Conservation (phyloP, 2,113 vertebrate genomes). For the Chloropsis cyanopogon region DNA sequence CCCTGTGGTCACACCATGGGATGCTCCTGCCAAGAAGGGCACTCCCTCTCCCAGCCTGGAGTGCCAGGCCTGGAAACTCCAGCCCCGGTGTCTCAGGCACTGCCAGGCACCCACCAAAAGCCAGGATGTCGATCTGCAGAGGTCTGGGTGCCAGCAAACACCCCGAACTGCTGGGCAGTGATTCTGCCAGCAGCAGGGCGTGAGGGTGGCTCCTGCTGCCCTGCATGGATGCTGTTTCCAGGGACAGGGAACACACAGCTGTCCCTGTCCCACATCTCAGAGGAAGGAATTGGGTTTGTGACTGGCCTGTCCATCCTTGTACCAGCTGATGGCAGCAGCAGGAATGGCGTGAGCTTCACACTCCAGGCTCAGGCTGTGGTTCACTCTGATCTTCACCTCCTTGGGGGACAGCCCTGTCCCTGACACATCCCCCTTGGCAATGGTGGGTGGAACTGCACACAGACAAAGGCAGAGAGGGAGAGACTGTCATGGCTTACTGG, state of each 20-base stretch:
- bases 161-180: fast-evolving
- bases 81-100: not conserved
- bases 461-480: not conserved
- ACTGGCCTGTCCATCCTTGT: slow-evolving; percentile 95
- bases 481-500: not conserved
- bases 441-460: slow-evolving; percentile 87
- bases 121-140: not conserved
- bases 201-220: not conserved
- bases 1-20: not conserved
- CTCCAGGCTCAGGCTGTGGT: slow-evolving; percentile 87
- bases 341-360: slow-evolving; percentile 90
- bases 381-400: slow-evolving; percentile 93
- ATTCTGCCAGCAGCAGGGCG: not conserved
- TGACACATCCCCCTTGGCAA: slow-evolving; percentile 83
- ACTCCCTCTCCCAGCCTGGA: not conserved
- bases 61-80: not conserved
- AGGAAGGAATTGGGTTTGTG: not conserved
- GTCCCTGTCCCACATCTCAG: not conserved
- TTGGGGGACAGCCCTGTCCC: slow-evolving; percentile 82
- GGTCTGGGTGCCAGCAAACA: not conserved
- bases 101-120: not conserved
- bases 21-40: not conserved
- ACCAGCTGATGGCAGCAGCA: slow-evolving; percentile 86
- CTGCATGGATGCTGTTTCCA: not conserved
- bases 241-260: fast-evolving